Evolutionary conservation across 2,113 vertebrate species (phyloP).

Genomic region (Zosterops lateralis): DNA sequence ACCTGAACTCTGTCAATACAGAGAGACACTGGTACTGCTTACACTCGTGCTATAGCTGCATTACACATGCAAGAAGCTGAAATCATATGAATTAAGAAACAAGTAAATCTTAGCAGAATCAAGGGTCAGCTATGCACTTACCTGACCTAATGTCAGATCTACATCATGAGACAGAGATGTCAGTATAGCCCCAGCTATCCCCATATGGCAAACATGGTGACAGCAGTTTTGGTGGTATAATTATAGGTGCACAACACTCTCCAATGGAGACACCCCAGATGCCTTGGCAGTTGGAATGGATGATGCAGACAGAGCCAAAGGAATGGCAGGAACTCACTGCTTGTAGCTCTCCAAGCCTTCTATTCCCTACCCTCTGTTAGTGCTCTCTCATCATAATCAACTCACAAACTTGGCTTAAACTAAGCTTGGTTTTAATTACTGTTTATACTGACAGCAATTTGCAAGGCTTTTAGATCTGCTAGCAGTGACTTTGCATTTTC

Average conservation of each 20-base stretch:
- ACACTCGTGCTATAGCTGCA: not conserved
- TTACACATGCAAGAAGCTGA: not conserved
- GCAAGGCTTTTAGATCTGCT: not conserved
- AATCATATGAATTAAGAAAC: not conserved
- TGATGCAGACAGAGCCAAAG: not conserved
- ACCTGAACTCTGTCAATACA: not conserved
- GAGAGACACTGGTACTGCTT: not conserved
- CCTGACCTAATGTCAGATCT: not conserved
- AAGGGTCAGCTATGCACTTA: not conserved
- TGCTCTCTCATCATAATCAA: not conserved
- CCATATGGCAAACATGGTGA: not conserved
- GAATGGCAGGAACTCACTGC: not conserved
- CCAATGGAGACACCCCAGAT: not conserved
- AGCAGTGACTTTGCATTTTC: not conserved
- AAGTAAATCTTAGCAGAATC: not conserved
- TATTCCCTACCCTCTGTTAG: not conserved
- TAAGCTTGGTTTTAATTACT: not conserved
- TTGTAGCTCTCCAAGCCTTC: not conserved
- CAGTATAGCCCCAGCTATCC: not conserved
- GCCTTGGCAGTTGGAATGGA: accelerated
- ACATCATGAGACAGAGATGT: not conserved
- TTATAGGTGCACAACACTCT: not conserved
- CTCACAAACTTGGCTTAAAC: not conserved
- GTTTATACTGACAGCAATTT: not conserved
- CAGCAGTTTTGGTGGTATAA: not conserved